Conservation (phyloP, 2,888 invertebrate genomes). For the Dusona sp. region DNA sequence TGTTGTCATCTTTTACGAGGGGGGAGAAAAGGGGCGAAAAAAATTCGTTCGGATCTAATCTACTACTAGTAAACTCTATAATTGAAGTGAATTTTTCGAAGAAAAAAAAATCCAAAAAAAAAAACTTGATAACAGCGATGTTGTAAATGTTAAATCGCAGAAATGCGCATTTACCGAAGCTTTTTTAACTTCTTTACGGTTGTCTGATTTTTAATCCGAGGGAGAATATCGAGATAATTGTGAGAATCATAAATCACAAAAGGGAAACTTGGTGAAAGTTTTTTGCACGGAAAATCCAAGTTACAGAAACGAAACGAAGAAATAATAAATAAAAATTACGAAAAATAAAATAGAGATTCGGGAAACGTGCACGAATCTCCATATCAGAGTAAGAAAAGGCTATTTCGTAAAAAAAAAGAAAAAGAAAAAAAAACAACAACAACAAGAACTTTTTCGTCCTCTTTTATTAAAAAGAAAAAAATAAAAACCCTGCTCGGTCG, state of each 20-base stretch:
- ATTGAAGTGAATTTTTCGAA: slow-evolving; percentile 24
- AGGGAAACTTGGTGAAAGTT: not conserved
- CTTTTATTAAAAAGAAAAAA: slow-evolving; percentile 48
- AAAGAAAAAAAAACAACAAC: slow-evolving; percentile 2
- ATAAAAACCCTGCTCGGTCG: slow-evolving; percentile 58
- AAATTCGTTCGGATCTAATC: slow-evolving; percentile 16
- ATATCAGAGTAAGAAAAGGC: slow-evolving; percentile 61
- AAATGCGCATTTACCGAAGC: slow-evolving; percentile 8
- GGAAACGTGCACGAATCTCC: slow-evolving; percentile 60
- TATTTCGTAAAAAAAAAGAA: slow-evolving; percentile 49
- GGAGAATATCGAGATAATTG: slow-evolving; percentile 16
- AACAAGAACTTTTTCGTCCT: slow-evolving; percentile 53
- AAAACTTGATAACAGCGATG: slow-evolving; percentile 15
- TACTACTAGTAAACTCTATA: slow-evolving; percentile 1
- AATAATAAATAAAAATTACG: not conserved
- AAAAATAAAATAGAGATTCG: slow-evolving; percentile 43
- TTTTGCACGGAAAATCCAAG: slow-evolving; percentile 17
- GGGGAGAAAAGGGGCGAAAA: not conserved
- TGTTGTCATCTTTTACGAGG: not conserved
- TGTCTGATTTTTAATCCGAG: slow-evolving; percentile 27
- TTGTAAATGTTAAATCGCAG: slow-evolving; percentile 21
- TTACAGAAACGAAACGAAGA: slow-evolving; percentile 18
- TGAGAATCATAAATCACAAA: not conserved
- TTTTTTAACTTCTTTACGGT: slow-evolving; percentile 38
- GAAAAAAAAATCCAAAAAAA: slow-evolving; percentile 2